These are phyloP conservation scores for Bombus affinis DNA, from an alignment of 1,140 invertebrate genomes.

Conservation along the genomic window DNA sequence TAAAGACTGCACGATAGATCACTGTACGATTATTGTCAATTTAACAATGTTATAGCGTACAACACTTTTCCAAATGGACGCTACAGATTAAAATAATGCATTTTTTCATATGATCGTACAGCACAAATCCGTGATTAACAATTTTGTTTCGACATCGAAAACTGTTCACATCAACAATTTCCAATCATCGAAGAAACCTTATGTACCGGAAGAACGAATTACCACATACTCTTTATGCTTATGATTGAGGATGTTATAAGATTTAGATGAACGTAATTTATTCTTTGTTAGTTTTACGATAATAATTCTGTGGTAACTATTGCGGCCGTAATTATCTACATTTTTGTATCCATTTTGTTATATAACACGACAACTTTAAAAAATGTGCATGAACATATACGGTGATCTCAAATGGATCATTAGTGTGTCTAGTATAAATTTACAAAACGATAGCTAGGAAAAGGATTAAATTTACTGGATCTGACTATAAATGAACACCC, in stretches of 20 bases:
- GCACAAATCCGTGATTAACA: neutral
- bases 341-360: conserved; percentile 22
- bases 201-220: neutral
- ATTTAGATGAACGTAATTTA: conserved; percentile 63
- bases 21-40: neutral
- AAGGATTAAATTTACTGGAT: neutral
- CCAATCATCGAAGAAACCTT: neutral
- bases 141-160: neutral
- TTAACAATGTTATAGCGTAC: conserved; percentile 10
- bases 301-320: conserved; percentile 39
- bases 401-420: conserved; percentile 26
- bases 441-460: neutral
- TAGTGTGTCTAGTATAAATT: neutral
- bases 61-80: neutral
- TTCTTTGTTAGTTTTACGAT: conserved; percentile 49
- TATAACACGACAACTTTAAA: neutral
- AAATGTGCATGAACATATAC: neutral
- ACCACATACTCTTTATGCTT: conserved; percentile 9
- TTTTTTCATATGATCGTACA: neutral
- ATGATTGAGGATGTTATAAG: conserved; percentile 22
- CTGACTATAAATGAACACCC: neutral
- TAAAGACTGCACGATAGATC: conserved; percentile 87
- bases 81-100: neutral
- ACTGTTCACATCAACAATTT: neutral
- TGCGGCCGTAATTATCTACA: conserved; percentile 52